A percentile compares a stretch with the other conserved stretches of the same genome.
phyloP scores from a whole-genome alignment of 2,888 invertebrate species.

The Timema podura region DNA sequence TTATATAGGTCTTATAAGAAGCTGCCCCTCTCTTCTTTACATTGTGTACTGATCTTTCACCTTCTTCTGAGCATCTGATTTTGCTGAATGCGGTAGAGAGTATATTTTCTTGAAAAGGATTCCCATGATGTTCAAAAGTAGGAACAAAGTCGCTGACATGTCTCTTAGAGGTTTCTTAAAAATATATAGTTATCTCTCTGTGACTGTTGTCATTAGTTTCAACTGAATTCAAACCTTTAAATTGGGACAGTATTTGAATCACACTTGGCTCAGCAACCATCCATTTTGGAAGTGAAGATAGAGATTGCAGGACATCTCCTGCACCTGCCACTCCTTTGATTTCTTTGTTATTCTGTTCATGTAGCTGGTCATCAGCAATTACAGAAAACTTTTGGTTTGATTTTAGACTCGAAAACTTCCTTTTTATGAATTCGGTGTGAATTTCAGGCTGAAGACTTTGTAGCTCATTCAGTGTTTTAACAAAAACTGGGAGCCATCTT shows the following conservation, averaged over 20 bases:
- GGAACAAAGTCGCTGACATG: no score
- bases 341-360: not conserved
- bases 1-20: no score
- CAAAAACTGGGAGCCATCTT: not conserved
- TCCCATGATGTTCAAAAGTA: no score
- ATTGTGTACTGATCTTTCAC: no score
- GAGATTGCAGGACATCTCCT: not conserved
- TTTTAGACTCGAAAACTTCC: not conserved
- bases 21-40: no score
- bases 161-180: no score
- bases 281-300: slow-evolving; percentile 5
- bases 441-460: not conserved
- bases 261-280: not conserved
- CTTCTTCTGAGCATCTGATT: no score
- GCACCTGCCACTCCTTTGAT: slow-evolving; percentile 9
- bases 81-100: no score
- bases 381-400: slow-evolving; percentile 12
- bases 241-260: not conserved
- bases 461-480: slow-evolving; percentile 11
- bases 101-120: no score
- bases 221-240: not conserved
- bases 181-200: no score
- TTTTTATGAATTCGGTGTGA: not conserved
- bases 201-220: not conserved
- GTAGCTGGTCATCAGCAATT: slow-evolving; percentile 1